Evolutionary conservation across 2,113 vertebrate species (phyloP).

Genomic region (Paraplagusia blochii): DNA sequence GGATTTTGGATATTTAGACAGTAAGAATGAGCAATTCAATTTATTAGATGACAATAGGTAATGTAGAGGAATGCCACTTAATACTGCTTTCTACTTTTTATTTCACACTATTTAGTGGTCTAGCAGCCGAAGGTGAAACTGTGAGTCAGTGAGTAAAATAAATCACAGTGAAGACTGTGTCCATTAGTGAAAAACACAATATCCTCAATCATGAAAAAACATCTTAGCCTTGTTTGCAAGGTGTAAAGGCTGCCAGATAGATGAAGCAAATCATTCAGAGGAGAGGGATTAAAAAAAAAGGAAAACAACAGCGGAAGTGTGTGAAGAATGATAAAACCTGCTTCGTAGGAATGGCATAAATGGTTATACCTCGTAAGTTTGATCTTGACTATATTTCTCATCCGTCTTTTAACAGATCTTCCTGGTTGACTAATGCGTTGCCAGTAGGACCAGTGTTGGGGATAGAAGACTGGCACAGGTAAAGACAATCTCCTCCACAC

Average conservation of each 20-base stretch:
- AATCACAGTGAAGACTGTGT: neutral
- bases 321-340: constrained; percentile 32
- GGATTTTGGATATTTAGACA: too few species aligned
- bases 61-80: too few species aligned
- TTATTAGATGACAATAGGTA: too few species aligned
- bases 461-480: constrained; percentile 54
- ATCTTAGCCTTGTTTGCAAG: neutral
- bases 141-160: too few species aligned
- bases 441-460: constrained; percentile 41
- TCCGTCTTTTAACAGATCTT: constrained; percentile 31
- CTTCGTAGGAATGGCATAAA: constrained; percentile 20
- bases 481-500: constrained; percentile 29
- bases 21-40: too few species aligned
- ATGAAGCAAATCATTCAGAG: constrained; percentile 13
- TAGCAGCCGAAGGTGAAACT: too few species aligned
- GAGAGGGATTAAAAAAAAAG: neutral
- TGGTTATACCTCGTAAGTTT: constrained; percentile 1
- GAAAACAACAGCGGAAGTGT: neutral
- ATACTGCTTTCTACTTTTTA: too few species aligned
- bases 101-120: too few species aligned
- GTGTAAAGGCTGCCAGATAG: constrained; percentile 17
- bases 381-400: constrained; percentile 2
- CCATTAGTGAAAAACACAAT: constrained; percentile 7
- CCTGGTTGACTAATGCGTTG: constrained; percentile 49
- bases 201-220: neutral